phyloP scores from a whole-genome alignment of 2,888 invertebrate species.

The Hylaea fasciaria region DNA sequence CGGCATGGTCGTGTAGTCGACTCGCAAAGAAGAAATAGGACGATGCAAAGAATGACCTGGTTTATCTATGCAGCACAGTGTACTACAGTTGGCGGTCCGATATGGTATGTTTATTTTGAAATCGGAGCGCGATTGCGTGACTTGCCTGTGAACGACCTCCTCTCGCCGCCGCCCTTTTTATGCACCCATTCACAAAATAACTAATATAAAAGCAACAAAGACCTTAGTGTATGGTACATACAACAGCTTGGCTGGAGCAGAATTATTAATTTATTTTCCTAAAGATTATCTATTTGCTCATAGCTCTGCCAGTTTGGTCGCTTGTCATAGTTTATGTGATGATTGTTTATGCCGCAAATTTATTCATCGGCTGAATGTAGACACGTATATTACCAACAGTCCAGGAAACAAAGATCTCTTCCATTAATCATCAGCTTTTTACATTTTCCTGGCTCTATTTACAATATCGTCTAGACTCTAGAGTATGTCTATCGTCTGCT shows the following conservation, averaged over 20 bases:
- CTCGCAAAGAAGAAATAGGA: background rate
- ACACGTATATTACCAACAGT: no score
- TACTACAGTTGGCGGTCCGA: constrained; percentile 36
- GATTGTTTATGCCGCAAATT: no score
- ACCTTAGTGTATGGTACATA: no score
- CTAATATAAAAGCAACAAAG: background rate
- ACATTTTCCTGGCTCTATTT: no score
- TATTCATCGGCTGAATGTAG: no score
- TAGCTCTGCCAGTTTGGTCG: no score
- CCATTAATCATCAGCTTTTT: no score
- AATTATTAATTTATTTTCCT: background rate
- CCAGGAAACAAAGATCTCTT: no score
- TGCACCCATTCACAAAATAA: constrained; percentile 3
- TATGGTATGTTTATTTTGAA: constrained; percentile 51
- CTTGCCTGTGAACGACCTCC: constrained; percentile 31
- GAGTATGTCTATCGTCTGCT: background rate
- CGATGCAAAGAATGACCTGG: background rate
- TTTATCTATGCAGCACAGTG: background rate
- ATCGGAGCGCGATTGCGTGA: constrained; percentile 39
- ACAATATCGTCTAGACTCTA: background rate
- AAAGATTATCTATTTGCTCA: no score
- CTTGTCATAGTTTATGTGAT: no score
- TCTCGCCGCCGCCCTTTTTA: constrained; percentile 2
- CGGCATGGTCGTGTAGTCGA: background rate
- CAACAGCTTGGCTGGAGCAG: no score